These are phyloP conservation scores for Marcusenius ussheri DNA, from an alignment of 2,113 vertebrate species.

Conservation along the genomic window DNA sequence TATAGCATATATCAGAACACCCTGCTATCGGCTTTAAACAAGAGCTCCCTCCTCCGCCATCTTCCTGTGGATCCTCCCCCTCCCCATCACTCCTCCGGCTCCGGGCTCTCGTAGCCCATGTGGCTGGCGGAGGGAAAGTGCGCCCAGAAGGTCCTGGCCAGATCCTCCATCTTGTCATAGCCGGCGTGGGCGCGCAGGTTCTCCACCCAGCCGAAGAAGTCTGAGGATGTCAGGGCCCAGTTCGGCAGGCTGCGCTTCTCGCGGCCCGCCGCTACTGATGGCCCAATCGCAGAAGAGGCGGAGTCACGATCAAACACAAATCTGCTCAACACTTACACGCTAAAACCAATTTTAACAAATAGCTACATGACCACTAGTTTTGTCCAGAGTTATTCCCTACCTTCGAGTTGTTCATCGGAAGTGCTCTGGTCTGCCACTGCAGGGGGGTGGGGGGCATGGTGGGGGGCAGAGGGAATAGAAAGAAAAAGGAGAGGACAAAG, in stretches of 20 bases:
- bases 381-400: background rate
- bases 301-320: background rate
- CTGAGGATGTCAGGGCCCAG: conserved; percentile 51
- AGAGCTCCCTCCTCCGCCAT: background rate
- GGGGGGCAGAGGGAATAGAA: background rate
- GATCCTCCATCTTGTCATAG: conserved; percentile 40
- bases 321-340: background rate
- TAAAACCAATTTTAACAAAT: background rate
- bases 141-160: conserved; percentile 58
- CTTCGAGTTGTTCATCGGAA: background rate
- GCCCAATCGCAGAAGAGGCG: background rate
- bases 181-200: conserved; percentile 45
- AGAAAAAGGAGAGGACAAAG: background rate
- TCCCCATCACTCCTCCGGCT: conserved; percentile 21
- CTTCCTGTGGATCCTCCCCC: background rate
- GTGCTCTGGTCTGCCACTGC: background rate
- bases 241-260: conserved; percentile 43
- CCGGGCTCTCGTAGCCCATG: conserved; percentile 47
- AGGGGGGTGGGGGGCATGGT: background rate
- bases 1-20: background rate
- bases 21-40: background rate
- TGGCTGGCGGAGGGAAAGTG: conserved; percentile 50
- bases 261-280: conserved; percentile 16
- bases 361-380: background rate
- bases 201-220: conserved; percentile 58